These are phyloP conservation scores for Helicorthomorpha holstii DNA, from an alignment of 1,140 invertebrate genomes.

Conservation along the genomic window DNA sequence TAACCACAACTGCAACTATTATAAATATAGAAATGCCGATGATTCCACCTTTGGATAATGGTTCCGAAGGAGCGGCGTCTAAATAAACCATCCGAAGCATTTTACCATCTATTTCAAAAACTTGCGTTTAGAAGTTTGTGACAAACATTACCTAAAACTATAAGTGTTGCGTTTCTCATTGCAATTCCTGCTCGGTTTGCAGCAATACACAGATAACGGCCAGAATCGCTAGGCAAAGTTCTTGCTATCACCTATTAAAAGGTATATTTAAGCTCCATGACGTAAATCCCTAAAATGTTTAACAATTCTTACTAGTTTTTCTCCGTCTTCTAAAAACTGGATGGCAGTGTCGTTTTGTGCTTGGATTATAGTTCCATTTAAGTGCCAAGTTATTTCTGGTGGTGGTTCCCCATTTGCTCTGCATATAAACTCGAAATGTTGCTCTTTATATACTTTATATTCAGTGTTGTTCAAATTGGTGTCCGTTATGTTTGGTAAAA, in stretches of 20 bases:
- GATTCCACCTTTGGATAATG: background rate
- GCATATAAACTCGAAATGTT: conserved; percentile 13
- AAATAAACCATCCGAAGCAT: too few relatives aligned
- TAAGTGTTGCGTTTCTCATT: background rate
- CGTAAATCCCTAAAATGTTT: background rate
- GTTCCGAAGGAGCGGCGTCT: too few relatives aligned
- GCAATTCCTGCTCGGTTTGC: background rate
- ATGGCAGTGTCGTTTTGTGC: background rate
- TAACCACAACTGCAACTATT: background rate
- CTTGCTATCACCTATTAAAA: conserved; percentile 3
- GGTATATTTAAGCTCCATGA: background rate
- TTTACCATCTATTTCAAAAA: background rate
- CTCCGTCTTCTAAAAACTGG: background rate
- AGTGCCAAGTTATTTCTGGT: conserved; percentile 13
- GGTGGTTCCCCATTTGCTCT: conserved; percentile 11
- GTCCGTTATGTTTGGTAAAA: conserved; percentile 5
- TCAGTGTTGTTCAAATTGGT: conserved; percentile 13
- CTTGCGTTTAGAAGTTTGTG: background rate
- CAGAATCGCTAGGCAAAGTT: background rate
- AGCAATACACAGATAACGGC: conserved; percentile 1
- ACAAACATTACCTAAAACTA: background rate
- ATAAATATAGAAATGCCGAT: background rate
- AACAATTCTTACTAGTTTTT: conserved; percentile 1
- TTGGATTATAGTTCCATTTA: conserved; percentile 7
- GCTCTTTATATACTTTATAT: conserved; percentile 4